phyloP scores from a whole-genome alignment of 2,888 invertebrate species.

The Globia sparganii region DNA sequence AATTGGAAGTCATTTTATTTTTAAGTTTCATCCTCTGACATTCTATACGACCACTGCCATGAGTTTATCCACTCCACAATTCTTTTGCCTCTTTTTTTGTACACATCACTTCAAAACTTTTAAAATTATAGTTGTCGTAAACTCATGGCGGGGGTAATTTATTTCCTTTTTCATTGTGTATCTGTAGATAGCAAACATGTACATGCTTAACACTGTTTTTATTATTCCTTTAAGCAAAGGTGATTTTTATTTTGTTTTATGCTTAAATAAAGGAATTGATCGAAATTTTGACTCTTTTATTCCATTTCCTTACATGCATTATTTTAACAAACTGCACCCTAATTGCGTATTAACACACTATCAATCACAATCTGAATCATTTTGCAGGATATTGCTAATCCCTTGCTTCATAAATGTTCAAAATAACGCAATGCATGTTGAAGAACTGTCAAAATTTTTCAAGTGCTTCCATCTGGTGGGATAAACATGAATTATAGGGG shows the following conservation, averaged over 20 bases:
- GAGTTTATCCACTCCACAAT: conserved; percentile 42
- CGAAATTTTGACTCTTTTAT: conserved; percentile 36
- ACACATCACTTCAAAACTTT: conserved; percentile 46
- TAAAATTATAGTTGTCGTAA: conserved; percentile 34
- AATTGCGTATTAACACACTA: too few species aligned
- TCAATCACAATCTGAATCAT: too few species aligned
- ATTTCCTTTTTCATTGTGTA: conserved; percentile 49
- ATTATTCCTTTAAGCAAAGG: conserved; percentile 70
- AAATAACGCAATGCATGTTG: too few species aligned
- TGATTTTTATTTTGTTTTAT: conserved; percentile 76
- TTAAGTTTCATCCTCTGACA: conserved; percentile 65
- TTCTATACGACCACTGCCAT: conserved; percentile 50
- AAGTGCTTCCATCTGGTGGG: background rate
- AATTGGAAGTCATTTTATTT: conserved; percentile 71
- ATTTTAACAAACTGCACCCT: background rate
- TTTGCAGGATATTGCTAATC: too few species aligned
- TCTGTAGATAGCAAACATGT: conserved; percentile 53
- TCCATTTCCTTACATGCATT: background rate
- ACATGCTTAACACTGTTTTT: conserved; percentile 63
- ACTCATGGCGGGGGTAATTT: conserved; percentile 58
- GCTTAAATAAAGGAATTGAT: conserved; percentile 82
- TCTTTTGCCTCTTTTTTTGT: conserved; percentile 30
- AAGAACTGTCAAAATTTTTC: background rate
- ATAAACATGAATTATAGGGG: background rate
- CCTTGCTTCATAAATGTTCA: too few species aligned